Percentiles rank a stretch among this genome's conserved stretches.
phyloP scores from a whole-genome alignment of 1,140 invertebrate genomes.

The Meloidogyne floridensis region DNA sequence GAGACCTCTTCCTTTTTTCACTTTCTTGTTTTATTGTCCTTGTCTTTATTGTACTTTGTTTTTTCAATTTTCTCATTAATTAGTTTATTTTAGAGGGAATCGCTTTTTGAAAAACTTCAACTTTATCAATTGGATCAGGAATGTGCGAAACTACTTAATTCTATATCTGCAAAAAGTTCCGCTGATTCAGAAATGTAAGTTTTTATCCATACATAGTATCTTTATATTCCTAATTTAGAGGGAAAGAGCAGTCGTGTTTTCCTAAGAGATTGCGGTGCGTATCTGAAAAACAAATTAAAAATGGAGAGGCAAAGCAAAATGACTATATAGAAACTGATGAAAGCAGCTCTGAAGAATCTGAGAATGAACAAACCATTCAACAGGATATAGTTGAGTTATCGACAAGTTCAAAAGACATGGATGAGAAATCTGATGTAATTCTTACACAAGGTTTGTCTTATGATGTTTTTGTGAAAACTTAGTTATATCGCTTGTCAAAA shows the following conservation, averaged over 20 bases:
- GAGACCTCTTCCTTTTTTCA: too few species aligned
- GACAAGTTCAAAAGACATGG: not conserved
- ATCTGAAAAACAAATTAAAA: not conserved
- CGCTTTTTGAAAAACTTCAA: constrained; percentile 28
- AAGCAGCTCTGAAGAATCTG: constrained; percentile 39
- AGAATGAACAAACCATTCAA: constrained; percentile 2
- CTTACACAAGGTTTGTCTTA: not conserved
- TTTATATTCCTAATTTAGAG: not conserved
- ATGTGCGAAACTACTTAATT: constrained; percentile 30
- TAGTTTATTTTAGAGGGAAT: constrained; percentile 40
- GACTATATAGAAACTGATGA: constrained; percentile 41
- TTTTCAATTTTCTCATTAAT: not conserved
- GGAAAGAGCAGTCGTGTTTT: not conserved
- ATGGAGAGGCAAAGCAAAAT: constrained; percentile 18
- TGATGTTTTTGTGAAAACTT: not conserved
- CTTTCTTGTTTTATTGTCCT: too few species aligned
- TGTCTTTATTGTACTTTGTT: too few species aligned
- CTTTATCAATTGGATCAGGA: constrained; percentile 35
- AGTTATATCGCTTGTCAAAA: too few species aligned
- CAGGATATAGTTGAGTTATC: not conserved
- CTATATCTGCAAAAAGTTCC: constrained; percentile 29
- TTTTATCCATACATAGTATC: not conserved
- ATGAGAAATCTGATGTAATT: not conserved
- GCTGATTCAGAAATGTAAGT: not conserved
- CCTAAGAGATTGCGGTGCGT: not conserved